Percentiles rank a stretch among this genome's conserved stretches.
Evolutionary conservation across 2,888 invertebrate species (phyloP).

Genomic region (Tetragnatha montana): DNA sequence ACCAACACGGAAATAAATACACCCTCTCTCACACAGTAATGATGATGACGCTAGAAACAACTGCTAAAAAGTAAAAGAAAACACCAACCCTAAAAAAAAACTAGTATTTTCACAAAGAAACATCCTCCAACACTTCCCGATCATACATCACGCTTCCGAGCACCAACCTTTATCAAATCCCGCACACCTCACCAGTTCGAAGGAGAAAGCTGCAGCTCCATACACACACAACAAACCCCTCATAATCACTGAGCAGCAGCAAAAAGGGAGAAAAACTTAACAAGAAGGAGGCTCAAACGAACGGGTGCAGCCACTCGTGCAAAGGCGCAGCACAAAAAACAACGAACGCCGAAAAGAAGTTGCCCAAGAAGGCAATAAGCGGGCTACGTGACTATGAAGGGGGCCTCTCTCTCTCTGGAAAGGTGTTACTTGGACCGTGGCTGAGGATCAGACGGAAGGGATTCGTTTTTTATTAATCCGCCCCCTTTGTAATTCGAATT

Average conservation of each 20-base stretch:
- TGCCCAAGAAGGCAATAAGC: slow-evolving; percentile 51
- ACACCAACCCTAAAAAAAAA: not conserved
- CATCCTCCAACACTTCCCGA: not conserved
- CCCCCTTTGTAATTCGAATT: too few relatives aligned
- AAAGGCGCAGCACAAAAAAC: not conserved
- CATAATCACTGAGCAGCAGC: slow-evolving; percentile 33
- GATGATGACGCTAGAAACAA: too few relatives aligned
- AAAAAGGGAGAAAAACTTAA: slow-evolving; percentile 7
- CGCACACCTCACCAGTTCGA: not conserved
- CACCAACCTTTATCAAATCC: too few relatives aligned
- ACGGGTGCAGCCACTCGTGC: slow-evolving; percentile 54
- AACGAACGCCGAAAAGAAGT: not conserved
- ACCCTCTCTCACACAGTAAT: too few relatives aligned
- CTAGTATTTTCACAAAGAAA: slow-evolving; percentile 20
- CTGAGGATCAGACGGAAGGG: too few relatives aligned
- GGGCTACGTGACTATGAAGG: slow-evolving; percentile 58
- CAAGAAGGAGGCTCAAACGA: slow-evolving; percentile 26
- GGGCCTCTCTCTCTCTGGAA: slow-evolving; percentile 3
- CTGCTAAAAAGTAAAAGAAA: not conserved
- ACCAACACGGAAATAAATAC: too few relatives aligned
- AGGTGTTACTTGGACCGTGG: slow-evolving; percentile 37
- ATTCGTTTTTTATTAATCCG: too few relatives aligned
- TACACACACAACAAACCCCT: slow-evolving; percentile 12
- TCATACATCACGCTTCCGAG: too few relatives aligned
- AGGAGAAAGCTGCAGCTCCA: not conserved